These are phyloP conservation scores for Podargus strigoides DNA, from an alignment of 2,797 vertebrate species.

Conservation along the genomic window DNA sequence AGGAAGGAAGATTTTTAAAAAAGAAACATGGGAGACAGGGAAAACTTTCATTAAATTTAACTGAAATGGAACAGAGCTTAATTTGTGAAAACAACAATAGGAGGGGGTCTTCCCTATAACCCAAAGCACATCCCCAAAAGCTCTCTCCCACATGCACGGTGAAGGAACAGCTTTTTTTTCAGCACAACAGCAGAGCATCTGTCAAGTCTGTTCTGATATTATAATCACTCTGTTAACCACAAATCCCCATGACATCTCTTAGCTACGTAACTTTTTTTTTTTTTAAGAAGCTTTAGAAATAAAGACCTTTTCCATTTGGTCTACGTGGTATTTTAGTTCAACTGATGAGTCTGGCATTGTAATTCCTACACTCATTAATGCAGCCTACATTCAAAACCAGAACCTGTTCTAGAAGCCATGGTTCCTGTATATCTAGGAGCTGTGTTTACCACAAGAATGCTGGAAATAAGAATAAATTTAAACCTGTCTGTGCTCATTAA, in stretches of 20 bases:
- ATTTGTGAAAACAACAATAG: not conserved
- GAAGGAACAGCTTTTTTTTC: not conserved
- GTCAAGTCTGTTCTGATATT: not conserved
- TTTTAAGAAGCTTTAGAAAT: not conserved
- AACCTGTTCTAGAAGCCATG: not conserved
- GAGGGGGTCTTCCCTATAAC: not conserved
- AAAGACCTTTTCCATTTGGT: not conserved
- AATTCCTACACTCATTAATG: not conserved
- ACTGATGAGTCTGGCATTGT: not conserved
- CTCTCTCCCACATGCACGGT: not conserved
- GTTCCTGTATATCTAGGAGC: not conserved
- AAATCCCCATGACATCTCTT: not conserved
- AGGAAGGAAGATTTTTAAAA: not conserved
- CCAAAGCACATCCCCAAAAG: not conserved
- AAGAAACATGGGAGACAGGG: not conserved
- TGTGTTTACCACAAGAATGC: not conserved
- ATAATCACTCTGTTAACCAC: not conserved
- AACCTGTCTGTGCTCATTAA: not conserved
- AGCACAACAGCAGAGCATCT: not conserved
- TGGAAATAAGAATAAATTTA: not conserved
- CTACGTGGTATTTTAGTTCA: not conserved
- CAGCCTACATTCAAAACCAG: not conserved
- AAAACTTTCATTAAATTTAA: not conserved
- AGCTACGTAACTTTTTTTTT: not conserved
- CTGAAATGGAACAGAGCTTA: not conserved